Evolutionary conservation across 2,113 vertebrate genomes (phyloP).

Genomic region (Kryptolebias marmoratus): DNA sequence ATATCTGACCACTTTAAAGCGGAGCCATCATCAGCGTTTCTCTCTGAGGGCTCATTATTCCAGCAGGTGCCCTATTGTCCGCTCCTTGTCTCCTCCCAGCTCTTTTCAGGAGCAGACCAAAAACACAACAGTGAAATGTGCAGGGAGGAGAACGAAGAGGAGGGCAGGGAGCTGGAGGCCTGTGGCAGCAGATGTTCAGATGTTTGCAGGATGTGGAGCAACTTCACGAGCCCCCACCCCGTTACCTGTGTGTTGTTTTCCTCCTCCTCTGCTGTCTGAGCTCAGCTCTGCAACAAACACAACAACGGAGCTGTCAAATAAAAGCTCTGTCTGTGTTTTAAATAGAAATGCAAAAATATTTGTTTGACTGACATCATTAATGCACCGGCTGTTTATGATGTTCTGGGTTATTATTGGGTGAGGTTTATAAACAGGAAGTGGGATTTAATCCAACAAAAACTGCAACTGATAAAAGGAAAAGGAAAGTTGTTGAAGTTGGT

Average conservation of each 20-base stretch:
- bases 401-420: no score
- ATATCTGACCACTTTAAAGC: conserved; percentile 81
- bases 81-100: conserved; percentile 46
- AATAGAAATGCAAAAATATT: not conserved
- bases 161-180: conserved; percentile 39
- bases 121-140: conserved; percentile 73
- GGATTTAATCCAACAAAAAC: no score
- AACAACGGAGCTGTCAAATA: conserved; percentile 61
- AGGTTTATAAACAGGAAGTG: no score
- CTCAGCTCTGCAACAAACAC: conserved; percentile 62
- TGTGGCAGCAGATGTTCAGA: conserved; percentile 45
- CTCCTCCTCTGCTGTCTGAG: conserved; percentile 46
- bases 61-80: conserved; percentile 81
- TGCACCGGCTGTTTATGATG: no score
- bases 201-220: conserved; percentile 5
- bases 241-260: not conserved
- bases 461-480: no score
- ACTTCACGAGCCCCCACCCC: no score
- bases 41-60: conserved; percentile 77
- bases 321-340: conserved; percentile 32
- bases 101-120: conserved; percentile 74
- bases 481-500: no score
- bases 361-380: not conserved
- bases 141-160: conserved; percentile 35
- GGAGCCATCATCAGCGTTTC: conserved; percentile 63